Base-by-base conservation (phyloP, 2,888 invertebrate genomes). In the Andrena trimmerana region DNA sequence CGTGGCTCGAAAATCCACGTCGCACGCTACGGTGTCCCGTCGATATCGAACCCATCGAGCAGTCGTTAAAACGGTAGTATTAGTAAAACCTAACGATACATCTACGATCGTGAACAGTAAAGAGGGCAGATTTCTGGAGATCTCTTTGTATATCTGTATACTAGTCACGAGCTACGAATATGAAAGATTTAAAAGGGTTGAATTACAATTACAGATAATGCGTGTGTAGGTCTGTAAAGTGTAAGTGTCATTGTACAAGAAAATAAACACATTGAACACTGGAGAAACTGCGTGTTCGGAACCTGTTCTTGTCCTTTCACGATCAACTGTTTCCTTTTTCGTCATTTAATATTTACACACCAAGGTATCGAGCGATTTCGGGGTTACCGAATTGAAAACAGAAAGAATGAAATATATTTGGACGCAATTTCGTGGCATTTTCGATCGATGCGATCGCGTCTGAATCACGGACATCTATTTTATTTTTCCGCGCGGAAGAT, bases 371-470 rank as follows among this genome's bases (percentile, higher is more conserved):
- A 78, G 73, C 78, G 62, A 63, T 69, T 80, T 68, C 57, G 29
- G 57, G 52, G 24, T 54, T 52, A 42, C 62, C 4, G 27, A 27
- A 71, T 83, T 57, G 33, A 78, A 62, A 75, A 54, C 73, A 36
- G n/a, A 8, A 8, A 66, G 70, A 62, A 59, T 33, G 16, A 74
- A 81, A 67, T 52, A 16, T 68, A 13, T 31, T 67, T 88, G 86
- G 88, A 88, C 87, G 84, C 81, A 88, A 88, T 86, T 84, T 84
- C 60, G 69, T 75, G 84, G 78, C 77, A 70, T 78, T 67, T 71
- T 33, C 66, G 69, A 82, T 72, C 71, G 50, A 75, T 71, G 36
- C 69, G 76, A 76, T 62, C 73, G 63, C 62, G 48, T 74, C 59
- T 36, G 62, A 67, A 27, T 71, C 48, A 36, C 68, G 76, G 42